These are phyloP conservation scores for Macroteleia sp. DNA, from an alignment of 2,888 invertebrate genomes.

Conservation along the genomic window DNA sequence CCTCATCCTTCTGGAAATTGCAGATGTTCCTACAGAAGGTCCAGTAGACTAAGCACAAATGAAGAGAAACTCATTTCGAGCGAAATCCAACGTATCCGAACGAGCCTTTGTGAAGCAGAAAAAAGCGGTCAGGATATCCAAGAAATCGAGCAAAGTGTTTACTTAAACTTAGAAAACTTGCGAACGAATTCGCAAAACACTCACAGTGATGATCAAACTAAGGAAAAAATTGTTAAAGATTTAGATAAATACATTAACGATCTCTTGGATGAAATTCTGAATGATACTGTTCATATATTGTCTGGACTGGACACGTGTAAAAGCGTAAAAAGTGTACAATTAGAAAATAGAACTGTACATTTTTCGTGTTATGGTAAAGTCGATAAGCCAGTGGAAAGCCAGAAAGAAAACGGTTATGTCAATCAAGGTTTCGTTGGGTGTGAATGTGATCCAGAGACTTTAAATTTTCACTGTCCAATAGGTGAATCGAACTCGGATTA, in stretches of 20 bases:
- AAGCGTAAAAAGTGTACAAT: conserved; percentile 19
- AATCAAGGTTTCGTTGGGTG: conserved; percentile 78
- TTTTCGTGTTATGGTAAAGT: conserved; percentile 14
- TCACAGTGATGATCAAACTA: conserved; percentile 46
- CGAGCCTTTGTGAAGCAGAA: conserved; percentile 78
- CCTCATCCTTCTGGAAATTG: conserved; percentile 80
- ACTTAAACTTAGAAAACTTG: conserved; percentile 68
- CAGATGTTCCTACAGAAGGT: conserved; percentile 79
- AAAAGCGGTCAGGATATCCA: conserved; percentile 73
- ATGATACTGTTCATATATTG: conserved; percentile 78
- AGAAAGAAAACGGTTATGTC: conserved; percentile 72
- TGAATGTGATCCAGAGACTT: conserved; percentile 75
- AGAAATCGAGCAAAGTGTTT: conserved; percentile 74
- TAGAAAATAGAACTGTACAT: not conserved
- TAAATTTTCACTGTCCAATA: conserved; percentile 72
- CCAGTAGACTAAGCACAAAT: conserved; percentile 71
- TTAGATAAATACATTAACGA: conserved; percentile 79
- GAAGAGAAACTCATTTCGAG: conserved; percentile 75
- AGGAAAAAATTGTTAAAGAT: conserved; percentile 78
- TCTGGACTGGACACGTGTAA: conserved; percentile 67
- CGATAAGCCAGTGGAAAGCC: conserved; percentile 2
- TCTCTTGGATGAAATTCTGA: conserved; percentile 79
- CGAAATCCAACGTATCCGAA: conserved; percentile 78
- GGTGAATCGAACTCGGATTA: conserved; percentile 75
- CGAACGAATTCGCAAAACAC: conserved; percentile 1